Evolutionary conservation across 2,888 invertebrate genomes (phyloP).

Genomic region (Troglohyphantes excavatus): DNA sequence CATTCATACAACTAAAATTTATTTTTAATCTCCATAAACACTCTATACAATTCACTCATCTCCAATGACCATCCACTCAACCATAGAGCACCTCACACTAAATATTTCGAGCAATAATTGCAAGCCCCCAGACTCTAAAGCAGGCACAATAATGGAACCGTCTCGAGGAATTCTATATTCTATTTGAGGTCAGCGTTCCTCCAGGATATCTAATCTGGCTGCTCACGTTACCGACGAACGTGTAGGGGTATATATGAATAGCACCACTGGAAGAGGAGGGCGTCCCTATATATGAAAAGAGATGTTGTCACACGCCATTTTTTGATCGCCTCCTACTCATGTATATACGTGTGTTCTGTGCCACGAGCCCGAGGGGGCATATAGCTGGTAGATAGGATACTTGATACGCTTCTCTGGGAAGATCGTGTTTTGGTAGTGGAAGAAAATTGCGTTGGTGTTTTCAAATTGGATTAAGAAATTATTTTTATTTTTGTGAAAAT

Average conservation of each 20-base stretch:
- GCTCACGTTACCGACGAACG: slow-evolving; percentile 43
- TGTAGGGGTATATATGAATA: slow-evolving; percentile 52
- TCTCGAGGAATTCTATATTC: slow-evolving; percentile 44
- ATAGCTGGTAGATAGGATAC: neutral
- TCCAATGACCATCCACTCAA: neutral
- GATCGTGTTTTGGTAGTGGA: no score
- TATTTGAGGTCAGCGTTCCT: slow-evolving; percentile 53
- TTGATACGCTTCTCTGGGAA: neutral
- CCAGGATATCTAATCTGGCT: slow-evolving; percentile 44
- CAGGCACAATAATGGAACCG: slow-evolving; percentile 2
- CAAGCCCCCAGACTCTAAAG: neutral
- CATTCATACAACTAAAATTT: no score
- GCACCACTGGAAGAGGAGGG: slow-evolving; percentile 20
- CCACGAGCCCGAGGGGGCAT: neutral
- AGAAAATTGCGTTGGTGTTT: no score
- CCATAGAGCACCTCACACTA: neutral
- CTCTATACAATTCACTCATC: no score
- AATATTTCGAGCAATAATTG: neutral
- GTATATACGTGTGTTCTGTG: neutral
- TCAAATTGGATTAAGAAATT: no score
- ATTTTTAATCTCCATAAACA: no score
- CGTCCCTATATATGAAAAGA: slow-evolving; percentile 39
- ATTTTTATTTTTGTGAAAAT: no score
- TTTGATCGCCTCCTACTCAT: slow-evolving; percentile 6
- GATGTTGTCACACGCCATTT: slow-evolving; percentile 62